Evolutionary conservation across 92 coral and sea anemone species (phyloP), one percentile per base, ranked within the genome.

Genomic region (Paragorgia papillata): DNA sequence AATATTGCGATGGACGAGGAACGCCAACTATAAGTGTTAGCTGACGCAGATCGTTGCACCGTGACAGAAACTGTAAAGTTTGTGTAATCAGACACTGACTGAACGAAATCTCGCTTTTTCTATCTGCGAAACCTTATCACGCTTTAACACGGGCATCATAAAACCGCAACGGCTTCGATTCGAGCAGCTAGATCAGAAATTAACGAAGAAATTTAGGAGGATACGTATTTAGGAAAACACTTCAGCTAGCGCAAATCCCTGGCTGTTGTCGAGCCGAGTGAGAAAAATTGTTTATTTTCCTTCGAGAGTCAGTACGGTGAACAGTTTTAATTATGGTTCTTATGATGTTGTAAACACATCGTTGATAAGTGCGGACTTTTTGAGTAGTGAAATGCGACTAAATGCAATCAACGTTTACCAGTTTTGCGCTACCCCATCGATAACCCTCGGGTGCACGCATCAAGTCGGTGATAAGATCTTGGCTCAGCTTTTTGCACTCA

Each of bases 301-400:
- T 2, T 3, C n/a, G 7, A 1, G 62, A 56, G 3, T 2, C 8
- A 3, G 62, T 13, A 31, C 62, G 17, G 14, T 22, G 22, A 56
- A n/a, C n/a, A n/a, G n/a, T n/a, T 56, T 71, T 51, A 30, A 30
- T 71, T 46, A 55, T 32, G 14, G 53, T 28, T 71, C 26, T 71
- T 71, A 71, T 71, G 78, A 55, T 27, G 53, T 71, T 71, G 78
- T 71, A 71, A 71, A 71, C 78, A 71, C 32, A 71, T 71, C 41
- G 51, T 26, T 71, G 64, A 54, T 50, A 71, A 51, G 78, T 71
- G 32, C 1, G 29, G 51, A 9, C 20, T 51, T 56, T 1, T 17
- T 10, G 2, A 12, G 14, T 5, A 5, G 6, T 3, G 17, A 51
- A 17, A 51, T 56, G 30, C 62, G 30, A 17, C 3, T 6, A 31